Conservation (phyloP, 2,113 vertebrate genomes). For the Hippopotamus amphibius region DNA sequence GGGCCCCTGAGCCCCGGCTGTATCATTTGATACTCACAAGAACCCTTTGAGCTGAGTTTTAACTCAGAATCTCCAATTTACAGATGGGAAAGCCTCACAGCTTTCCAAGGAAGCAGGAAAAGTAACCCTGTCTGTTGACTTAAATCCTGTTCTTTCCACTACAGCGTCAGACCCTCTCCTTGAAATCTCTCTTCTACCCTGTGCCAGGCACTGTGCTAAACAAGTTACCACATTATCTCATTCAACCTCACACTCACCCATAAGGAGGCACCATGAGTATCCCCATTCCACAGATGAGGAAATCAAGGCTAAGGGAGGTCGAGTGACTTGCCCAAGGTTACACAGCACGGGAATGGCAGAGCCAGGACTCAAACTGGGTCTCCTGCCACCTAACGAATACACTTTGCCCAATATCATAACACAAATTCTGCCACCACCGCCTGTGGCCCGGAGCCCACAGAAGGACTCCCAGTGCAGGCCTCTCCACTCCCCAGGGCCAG, state of each 20-base stretch:
- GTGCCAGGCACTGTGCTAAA: not conserved
- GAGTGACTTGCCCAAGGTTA: not conserved
- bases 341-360: not conserved
- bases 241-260: not conserved
- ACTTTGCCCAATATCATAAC: not conserved
- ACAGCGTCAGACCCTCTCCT: not conserved
- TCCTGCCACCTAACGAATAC: not conserved
- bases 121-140: not conserved
- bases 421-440: accelerated
- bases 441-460: not conserved
- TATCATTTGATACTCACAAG: not conserved
- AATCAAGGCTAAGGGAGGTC: slow-evolving; percentile 37
- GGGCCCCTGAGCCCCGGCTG: not conserved
- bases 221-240: not conserved
- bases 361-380: not conserved
- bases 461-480: not conserved
- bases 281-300: slow-evolving; percentile 10
- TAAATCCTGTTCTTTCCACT: not conserved
- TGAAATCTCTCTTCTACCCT: not conserved
- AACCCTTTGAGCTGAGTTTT: not conserved
- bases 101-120: not conserved
- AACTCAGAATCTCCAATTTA: not conserved
- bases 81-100: not conserved
- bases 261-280: not conserved
- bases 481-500: not conserved